Evolutionary conservation across 1,140 invertebrate genomes (phyloP), one percentile per base, ranked within the genome.

Genomic region (Elysia chlorotica): DNA sequence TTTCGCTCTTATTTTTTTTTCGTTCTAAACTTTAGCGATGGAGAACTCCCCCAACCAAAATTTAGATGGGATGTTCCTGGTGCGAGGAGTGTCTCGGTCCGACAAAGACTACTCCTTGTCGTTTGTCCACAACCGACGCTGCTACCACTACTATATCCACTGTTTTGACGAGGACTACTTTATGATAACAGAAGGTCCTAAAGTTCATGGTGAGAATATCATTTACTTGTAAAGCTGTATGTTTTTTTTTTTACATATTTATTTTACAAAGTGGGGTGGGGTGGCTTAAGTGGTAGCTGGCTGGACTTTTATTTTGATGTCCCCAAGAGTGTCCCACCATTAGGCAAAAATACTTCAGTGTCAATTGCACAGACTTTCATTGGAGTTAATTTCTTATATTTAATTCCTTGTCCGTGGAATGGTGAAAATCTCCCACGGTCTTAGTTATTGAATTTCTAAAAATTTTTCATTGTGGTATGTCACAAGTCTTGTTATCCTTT

Each of bases 81-180:
- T 71, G 28, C 37, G 61, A 25, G 74, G 57, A 53, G 56, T 31
- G 23, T 65, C 62, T 57, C 62, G 38, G 28, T 71, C 69, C n/a
- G 62, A 63, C 2, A 69, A 66, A 14, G 54, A 71, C 38, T 71
- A 41, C 30, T 61, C 69, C 33, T 38, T 71, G 35, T 71, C 69
- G n/a, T 71, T 71, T 21, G 14, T 63, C 19, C 54, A 31, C 37
- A 59, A 71, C 5, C 28, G 3, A 1, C 35, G 23, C 1, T 62
- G 37, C 59, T 71, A 63, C 59, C 69, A 71, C 38, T 71, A 48
- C 59, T 71, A 71, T 59, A 71, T 71, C 28, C 21, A 63, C 33
- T 28, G 69, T 2, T 23, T 23, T 21, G 63, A 48, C 19, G 68
- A 71, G 23, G 37, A 28, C 21, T 71, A 62, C 36, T 71, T 38